Conservation (phyloP, 2,888 invertebrate species). For the Drosophila heteroneura region DNA sequence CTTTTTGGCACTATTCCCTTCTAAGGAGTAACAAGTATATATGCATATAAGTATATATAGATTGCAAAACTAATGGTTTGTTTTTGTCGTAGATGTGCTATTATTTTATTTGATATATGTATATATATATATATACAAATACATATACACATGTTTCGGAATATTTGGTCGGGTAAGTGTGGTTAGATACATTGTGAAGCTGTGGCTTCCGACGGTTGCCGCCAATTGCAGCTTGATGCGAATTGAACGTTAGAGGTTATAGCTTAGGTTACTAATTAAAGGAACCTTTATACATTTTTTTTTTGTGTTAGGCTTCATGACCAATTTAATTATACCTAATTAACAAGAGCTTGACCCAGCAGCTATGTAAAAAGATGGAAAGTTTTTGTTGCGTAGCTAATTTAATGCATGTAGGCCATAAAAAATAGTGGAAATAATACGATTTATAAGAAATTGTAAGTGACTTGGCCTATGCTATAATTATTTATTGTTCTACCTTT, state of each 20-base stretch:
- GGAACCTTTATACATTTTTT: constrained; percentile 23
- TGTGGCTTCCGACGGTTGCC: constrained; percentile 17
- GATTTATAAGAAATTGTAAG: background rate
- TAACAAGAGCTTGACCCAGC: constrained; percentile 20
- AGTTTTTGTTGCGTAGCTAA: background rate
- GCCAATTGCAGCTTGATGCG: constrained; percentile 24
- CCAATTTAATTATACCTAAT: constrained; percentile 55
- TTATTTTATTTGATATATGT: background rate
- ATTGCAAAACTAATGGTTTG: background rate
- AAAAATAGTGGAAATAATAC: background rate
- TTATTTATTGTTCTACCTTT: background rate
- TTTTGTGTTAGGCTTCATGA: constrained; percentile 20
- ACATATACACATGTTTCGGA: constrained; percentile 14
- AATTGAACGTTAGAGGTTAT: background rate
- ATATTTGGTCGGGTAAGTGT: constrained; percentile 13
- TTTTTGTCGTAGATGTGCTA: background rate
- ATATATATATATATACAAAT: background rate
- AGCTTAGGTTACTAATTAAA: constrained; percentile 27
- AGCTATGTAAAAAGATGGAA: constrained; percentile 2
- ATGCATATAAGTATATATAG: background rate
- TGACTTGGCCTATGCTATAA: background rate
- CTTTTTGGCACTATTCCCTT: background rate
- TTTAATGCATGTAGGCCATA: background rate
- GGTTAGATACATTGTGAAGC: constrained; percentile 19
- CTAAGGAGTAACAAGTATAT: background rate